phyloP scores from a whole-genome alignment of 2,113 vertebrate genomes.

The Cyanistes caeruleus region DNA sequence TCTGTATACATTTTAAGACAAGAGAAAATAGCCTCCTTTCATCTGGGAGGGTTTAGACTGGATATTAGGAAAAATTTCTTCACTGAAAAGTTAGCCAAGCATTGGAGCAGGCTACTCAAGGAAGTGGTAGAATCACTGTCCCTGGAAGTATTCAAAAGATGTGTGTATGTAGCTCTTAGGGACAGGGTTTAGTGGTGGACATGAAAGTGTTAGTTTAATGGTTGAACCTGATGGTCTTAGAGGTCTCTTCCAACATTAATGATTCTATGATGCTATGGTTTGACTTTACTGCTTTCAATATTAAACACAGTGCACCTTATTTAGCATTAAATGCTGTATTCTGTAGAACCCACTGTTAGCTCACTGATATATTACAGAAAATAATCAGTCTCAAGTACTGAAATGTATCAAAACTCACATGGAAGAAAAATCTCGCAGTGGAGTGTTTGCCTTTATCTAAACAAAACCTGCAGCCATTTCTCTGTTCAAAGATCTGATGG shows the following conservation, averaged over 20 bases:
- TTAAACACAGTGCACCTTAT: not conserved
- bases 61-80: not conserved
- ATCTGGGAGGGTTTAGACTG: not conserved
- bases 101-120: not conserved
- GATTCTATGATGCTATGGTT: not conserved
- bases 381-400: not conserved
- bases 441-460: not conserved
- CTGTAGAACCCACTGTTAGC: not conserved
- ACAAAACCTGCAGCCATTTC: not conserved
- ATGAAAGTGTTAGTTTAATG: not conserved
- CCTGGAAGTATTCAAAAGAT: not conserved
- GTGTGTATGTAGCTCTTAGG: not conserved
- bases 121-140: not conserved
- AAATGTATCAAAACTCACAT: not conserved
- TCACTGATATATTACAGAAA: not conserved
- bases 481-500: not conserved
- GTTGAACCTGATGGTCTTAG: not conserved
- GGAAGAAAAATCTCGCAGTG: not conserved
- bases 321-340: not conserved
- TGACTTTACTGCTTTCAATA: not conserved
- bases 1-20: not conserved
- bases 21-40: not conserved
- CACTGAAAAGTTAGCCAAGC: not conserved
- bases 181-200: not conserved
- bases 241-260: not conserved